Evolutionary conservation across 2,797 vertebrate genomes (phyloP).

Genomic region (Eospalax fontanierii): DNA sequence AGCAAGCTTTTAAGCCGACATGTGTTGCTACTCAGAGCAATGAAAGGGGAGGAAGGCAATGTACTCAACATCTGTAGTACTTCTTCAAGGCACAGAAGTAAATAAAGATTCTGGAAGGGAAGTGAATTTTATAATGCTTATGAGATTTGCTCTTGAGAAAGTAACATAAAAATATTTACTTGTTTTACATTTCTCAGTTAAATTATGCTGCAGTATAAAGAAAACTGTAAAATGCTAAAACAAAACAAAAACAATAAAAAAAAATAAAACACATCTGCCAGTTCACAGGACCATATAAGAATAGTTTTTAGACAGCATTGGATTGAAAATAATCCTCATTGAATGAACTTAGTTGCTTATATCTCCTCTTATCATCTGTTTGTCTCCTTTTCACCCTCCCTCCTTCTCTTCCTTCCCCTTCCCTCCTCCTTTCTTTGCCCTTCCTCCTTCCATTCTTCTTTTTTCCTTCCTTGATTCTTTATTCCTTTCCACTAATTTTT

Average conservation of each 20-base stretch:
- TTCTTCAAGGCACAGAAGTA: background rate
- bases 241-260: background rate
- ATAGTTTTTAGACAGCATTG: background rate
- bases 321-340: background rate
- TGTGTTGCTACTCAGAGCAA: background rate
- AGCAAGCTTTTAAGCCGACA: background rate
- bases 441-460: rapidly evolving
- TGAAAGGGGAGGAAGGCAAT: background rate
- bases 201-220: background rate
- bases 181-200: background rate
- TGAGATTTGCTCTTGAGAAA: background rate
- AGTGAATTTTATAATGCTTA: background rate
- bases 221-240: background rate
- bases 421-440: background rate
- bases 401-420: too few relatives aligned
- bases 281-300: background rate
- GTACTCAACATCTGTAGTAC: background rate
- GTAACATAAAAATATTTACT: constrained; percentile 20
- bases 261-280: background rate
- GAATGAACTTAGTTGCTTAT: background rate
- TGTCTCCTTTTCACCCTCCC: background rate
- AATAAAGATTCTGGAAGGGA: background rate
- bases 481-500: background rate
- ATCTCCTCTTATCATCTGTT: rapidly evolving
- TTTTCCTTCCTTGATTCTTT: too few relatives aligned